Conservation (phyloP, 2,888 invertebrate species). For the Prionchulus punctatus region DNA sequence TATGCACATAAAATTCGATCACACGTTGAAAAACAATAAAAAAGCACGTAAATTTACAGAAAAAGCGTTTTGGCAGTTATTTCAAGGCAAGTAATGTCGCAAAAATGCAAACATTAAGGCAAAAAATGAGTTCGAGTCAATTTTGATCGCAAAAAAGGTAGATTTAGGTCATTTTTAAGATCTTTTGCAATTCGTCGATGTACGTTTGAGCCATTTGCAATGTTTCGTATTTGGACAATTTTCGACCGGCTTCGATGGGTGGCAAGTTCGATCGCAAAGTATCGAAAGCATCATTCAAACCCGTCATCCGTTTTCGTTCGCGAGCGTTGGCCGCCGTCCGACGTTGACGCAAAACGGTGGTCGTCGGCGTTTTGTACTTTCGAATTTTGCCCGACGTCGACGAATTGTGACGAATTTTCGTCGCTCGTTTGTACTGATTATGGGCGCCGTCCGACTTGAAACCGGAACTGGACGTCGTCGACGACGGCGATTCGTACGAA, state of each 20-base stretch:
- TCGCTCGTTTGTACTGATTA: no score
- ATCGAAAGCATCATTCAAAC: constrained; percentile 28
- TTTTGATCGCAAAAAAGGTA: neutral
- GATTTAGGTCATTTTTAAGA: neutral
- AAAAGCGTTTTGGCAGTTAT: no score
- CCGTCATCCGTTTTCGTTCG: constrained; percentile 29
- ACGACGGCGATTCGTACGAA: no score
- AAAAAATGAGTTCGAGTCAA: neutral
- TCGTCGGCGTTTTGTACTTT: neutral
- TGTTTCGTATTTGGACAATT: constrained; percentile 30
- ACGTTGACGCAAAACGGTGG: neutral
- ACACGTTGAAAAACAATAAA: no score
- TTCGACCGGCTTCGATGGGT: constrained; percentile 24
- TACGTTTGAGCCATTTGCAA: constrained; percentile 30
- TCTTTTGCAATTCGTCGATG: constrained; percentile 16
- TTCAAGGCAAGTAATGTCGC: no score
- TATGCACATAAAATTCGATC: no score
- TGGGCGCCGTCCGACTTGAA: no score
- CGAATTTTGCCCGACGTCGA: neutral
- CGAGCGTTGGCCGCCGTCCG: constrained; percentile 23
- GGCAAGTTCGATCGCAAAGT: constrained; percentile 28
- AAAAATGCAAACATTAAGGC: no score
- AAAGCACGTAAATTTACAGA: no score
- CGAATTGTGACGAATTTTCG: no score
- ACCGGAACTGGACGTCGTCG: no score